Conservation (phyloP, 2,888 invertebrate genomes). For the Pegoplata infirma region DNA sequence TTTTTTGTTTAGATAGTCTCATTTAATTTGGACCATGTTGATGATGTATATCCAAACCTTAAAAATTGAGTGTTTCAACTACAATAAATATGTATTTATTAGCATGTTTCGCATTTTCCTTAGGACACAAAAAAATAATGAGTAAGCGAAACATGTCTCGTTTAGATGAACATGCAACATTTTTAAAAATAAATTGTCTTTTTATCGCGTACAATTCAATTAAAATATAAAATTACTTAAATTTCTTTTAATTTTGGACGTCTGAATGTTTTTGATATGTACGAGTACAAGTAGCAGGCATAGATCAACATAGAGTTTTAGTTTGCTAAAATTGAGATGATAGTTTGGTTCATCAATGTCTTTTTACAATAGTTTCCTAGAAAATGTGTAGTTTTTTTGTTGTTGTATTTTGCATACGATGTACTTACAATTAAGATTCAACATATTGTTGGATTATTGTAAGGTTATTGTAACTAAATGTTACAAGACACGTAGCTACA, state of each 20-base stretch:
- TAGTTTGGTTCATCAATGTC: slow-evolving; percentile 43
- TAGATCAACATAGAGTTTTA: not conserved
- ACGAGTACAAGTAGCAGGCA: too few species aligned
- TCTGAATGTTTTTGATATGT: too few species aligned
- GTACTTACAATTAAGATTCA: too few species aligned
- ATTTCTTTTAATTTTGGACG: too few species aligned
- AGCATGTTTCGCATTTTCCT: not conserved
- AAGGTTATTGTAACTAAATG: slow-evolving; percentile 43
- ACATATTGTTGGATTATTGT: slow-evolving; percentile 36
- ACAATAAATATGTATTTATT: not conserved
- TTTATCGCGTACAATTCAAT: slow-evolving; percentile 64
- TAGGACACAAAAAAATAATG: not conserved
- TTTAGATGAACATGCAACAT: slow-evolving; percentile 17
- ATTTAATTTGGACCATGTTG: slow-evolving; percentile 18
- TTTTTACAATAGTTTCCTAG: slow-evolving; percentile 52
- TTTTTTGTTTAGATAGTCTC: not conserved
- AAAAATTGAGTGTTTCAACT: not conserved
- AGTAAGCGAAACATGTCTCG: not conserved
- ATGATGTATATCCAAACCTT: not conserved
- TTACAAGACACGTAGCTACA: slow-evolving; percentile 6
- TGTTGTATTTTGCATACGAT: too few species aligned
- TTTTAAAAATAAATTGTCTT: slow-evolving; percentile 60
- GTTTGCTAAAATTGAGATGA: not conserved
- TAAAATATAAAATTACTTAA: slow-evolving; percentile 62
- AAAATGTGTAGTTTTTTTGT: slow-evolving; percentile 1